Evolutionary conservation across 2,113 vertebrate species (phyloP), one percentile per base, ranked within the genome.

Genomic region (Cricetomys ansorgei): DNA sequence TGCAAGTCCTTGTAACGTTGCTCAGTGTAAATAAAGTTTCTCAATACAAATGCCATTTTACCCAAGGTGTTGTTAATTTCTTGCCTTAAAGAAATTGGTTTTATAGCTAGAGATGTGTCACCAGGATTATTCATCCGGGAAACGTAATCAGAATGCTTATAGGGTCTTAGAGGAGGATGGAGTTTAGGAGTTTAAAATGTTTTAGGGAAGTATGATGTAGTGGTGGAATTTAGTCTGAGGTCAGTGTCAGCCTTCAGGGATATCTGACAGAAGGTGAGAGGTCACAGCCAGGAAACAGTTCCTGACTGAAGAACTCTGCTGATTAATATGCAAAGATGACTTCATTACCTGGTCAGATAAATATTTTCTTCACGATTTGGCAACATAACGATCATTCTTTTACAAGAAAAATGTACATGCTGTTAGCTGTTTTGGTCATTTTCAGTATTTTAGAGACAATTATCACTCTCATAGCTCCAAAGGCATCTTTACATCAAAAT

Each of bases 41-140:
- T 69, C 75, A 91, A 89, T 69, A 65, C 62, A 87, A 69, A 77
- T 34, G 43, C 57, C 10, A 89, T 64, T 34, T 2, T 62, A 79
- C 13, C 27, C 91, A 73, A 57, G 72, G 12, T 21, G 23, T 37
- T 89, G 62, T 57, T 93, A 70, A 88, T 92, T 92, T 80, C 40
- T 96, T 79, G 43, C 27, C 81, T 83, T 89, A 76, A 91, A 88
- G 64, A 88, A 95, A 45, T 48, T 57, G 25, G n/a, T 81, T 96
- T 88, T 91, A 34, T 81, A 86, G 89, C 21, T 37, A 94, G 40
- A 4, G 10, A 2, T 89, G 21, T 79, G 29, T 75, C 45, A 64
- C 43, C 12, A 80, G 19, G 48, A 77, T 91, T 91, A 93, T 17
- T 79, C 13, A 79, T 72, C 72, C 25, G 69, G 64, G 43, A 40